Evolutionary conservation across 2,113 vertebrate genomes (phyloP), one percentile per base, ranked within the genome.

Genomic region (Stercorarius parasiticus): DNA sequence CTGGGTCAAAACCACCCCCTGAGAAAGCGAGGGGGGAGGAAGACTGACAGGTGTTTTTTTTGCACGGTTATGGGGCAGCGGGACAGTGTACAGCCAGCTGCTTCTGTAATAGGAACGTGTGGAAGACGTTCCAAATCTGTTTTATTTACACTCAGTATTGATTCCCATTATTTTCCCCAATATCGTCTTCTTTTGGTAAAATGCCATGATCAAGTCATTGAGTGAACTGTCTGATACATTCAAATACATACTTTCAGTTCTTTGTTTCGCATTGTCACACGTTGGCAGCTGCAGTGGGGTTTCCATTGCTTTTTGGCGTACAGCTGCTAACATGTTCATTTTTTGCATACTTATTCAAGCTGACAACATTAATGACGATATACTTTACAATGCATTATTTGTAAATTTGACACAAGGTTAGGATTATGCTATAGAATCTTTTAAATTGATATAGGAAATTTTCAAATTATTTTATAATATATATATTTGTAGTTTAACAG

Each of bases 41-140:
- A 32, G 18, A 9, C 29, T 25, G 45, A 5, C 16, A 3, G 29
- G 26, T 9, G 15, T 7, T 45, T 45, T 45, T 13, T 22, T 23
- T 23, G 56, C 34, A 7, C 52, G 17, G 36, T 27, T 53, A 2
- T 7, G 5, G 58, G 82, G 74, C 73, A 47, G 10, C 36, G 55
- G 15, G 40, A 2, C 50, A 13, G 81, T 2, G 2, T 16, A 3
- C 15, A 47, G 6, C 43, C n/a, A 7, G 43, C 72, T 45, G 6
- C 59, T 61, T 26, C 56, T 36, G 0, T 3, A 14, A 27, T 1
- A 21, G 3, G 3, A 32, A 4, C 1, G 43, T 20, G 15, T 7
- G 40, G 19, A 2, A 10, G 38, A 8, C 4, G 18, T 18, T 23
- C 17, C 18, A 13, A 13, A 10, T 45, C 43, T 1, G 11, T 52